These are phyloP conservation scores for Sarcophaga peregrina DNA, from an alignment of 1,140 invertebrate species.

Conservation along the genomic window DNA sequence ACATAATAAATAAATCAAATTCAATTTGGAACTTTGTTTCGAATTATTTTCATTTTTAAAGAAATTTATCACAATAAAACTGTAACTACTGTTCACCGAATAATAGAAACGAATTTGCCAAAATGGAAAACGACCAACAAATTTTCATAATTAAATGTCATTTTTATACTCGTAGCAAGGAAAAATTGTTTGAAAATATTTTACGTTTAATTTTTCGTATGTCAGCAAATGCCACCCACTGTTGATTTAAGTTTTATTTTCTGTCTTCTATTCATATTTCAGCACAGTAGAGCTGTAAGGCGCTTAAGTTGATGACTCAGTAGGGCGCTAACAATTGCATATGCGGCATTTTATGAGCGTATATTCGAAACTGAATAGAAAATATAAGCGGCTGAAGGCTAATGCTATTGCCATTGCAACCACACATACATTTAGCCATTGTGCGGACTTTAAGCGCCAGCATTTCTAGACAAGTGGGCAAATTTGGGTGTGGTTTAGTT, in stretches of 20 bases:
- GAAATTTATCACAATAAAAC: constrained; percentile 35
- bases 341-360: constrained; percentile 5
- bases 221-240: constrained; percentile 34
- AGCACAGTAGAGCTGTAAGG: neutral
- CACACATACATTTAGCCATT: neutral
- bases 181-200: neutral
- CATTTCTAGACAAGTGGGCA: neutral
- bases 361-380: neutral
- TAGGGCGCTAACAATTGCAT: constrained; percentile 29
- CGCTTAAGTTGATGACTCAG: constrained; percentile 33
- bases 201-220: neutral
- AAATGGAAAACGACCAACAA: neutral
- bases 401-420: constrained; percentile 4
- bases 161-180: neutral
- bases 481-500: neutral
- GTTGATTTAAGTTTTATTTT: constrained; percentile 14
- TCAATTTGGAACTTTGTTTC: constrained; percentile 10
- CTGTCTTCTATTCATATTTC: neutral
- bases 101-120: constrained; percentile 33
- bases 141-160: constrained; percentile 32
- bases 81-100: constrained; percentile 34
- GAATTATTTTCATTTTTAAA: neutral
- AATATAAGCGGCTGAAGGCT: neutral
- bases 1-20: constrained; percentile 15
- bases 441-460: constrained; percentile 20